Evolutionary conservation across 2,113 vertebrate genomes (phyloP).

Genomic region (Sterrhoptilus dennistouni): DNA sequence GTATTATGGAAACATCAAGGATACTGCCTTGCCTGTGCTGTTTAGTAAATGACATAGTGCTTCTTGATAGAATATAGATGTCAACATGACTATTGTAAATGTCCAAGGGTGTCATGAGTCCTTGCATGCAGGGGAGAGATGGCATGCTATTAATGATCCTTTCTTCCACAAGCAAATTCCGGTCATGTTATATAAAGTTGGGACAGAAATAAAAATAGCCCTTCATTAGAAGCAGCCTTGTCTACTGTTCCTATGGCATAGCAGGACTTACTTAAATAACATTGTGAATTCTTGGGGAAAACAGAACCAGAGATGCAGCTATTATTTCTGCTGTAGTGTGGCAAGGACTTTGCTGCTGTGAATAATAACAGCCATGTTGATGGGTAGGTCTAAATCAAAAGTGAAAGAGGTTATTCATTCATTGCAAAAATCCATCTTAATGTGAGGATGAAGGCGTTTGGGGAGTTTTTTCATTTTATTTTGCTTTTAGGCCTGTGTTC

Average conservation of each 20-base stretch:
- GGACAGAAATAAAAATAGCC: slow-evolving; percentile 26
- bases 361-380: slow-evolving; percentile 47
- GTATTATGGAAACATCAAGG: slow-evolving; percentile 6
- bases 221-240: slow-evolving; percentile 3
- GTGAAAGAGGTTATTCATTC: slow-evolving; percentile 46
- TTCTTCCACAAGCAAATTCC: neutral
- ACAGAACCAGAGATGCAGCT: neutral
- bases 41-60: neutral
- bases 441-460: neutral
- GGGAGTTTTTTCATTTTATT: neutral
- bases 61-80: slow-evolving; percentile 25
- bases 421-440: slow-evolving; percentile 18
- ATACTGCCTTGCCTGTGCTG: neutral
- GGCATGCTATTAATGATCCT: neutral
- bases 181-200: neutral
- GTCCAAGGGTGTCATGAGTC: neutral
- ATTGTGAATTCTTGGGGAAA: neutral
- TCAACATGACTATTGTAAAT: slow-evolving; percentile 11
- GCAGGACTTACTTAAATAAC: slow-evolving; percentile 17
- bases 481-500: neutral
- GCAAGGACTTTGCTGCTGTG: slow-evolving; percentile 5
- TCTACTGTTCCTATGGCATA: neutral
- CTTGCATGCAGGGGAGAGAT: neutral
- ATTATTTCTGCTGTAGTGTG: slow-evolving; percentile 13
- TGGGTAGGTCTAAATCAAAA: slow-evolving; percentile 39